phyloP scores from a whole-genome alignment of 2,797 vertebrate species.

The Vultur gryphus region DNA sequence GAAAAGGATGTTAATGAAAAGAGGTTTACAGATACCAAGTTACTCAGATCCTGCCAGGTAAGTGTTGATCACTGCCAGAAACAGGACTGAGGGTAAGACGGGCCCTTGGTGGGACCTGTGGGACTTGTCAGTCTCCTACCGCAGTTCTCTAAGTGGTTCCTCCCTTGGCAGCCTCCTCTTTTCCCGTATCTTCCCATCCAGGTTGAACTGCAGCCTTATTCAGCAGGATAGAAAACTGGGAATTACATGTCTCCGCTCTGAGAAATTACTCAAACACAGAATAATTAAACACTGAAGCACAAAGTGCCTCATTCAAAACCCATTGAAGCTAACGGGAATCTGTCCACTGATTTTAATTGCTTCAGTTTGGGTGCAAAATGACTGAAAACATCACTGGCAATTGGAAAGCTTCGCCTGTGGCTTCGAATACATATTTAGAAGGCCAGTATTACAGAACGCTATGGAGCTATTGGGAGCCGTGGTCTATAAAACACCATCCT shows the following conservation, averaged over 20 bases:
- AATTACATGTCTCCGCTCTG: not conserved
- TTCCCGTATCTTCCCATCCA: not conserved
- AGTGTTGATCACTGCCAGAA: not conserved
- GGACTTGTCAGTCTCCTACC: not conserved
- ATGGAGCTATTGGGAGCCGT: rapidly evolving
- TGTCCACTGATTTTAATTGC: not conserved
- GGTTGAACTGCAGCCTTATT: not conserved
- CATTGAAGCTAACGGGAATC: not conserved
- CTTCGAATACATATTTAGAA: not conserved
- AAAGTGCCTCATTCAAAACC: not conserved
- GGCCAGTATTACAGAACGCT: not conserved
- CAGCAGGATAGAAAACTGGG: not conserved
- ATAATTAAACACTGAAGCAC: not conserved
- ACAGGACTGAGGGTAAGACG: rapidly evolving
- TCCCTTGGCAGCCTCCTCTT: not conserved
- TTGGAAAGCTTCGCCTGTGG: not conserved
- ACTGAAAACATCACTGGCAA: not conserved
- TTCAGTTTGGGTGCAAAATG: not conserved
- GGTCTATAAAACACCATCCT: not conserved
- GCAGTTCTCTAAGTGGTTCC: not conserved
- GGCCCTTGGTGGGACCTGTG: not conserved
- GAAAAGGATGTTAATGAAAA: not conserved
- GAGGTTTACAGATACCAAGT: not conserved
- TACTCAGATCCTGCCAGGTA: too few species aligned
- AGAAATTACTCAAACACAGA: not conserved